Evolutionary conservation across 1,140 invertebrate genomes (phyloP), one percentile per base, ranked within the genome.

Genomic region (Augochlora pura): DNA sequence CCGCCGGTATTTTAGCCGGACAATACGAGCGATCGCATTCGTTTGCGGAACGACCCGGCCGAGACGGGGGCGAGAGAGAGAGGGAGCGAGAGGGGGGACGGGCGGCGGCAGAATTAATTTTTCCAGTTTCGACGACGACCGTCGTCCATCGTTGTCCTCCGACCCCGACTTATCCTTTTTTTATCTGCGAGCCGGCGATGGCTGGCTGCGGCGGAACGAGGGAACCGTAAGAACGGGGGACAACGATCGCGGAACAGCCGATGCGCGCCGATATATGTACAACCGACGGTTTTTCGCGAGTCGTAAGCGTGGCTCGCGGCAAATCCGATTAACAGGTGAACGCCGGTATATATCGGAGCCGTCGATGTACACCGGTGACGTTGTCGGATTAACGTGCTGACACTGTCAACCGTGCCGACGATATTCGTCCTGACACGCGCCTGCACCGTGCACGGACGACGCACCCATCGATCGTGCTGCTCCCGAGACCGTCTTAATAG

Each of bases 321-420:
- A 83, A 84, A 84, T 84, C 83, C 52, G 81, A 84, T 84, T 83
- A 84, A 83, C 64, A 76, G 65, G 73, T 68, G 73, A 42, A 59
- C 52, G 64, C 42, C 12, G 38, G 52, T 68, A 42, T 66, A 75
- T 66, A n/a, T n/a, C n/a, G n/a, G 42, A 25, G 52, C 23, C 59
- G 32, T 75, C 63, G 63, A 65, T 67, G 23, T n/a, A 49, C 52
- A 66, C 62, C 62, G 72, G 32, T 65, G 42, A 65, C 32, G 62
- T 16, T 66, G 42, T 74, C 72, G 46, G 72, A 74, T 74, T 74
- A 74, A 6, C 62, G n/a, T 46, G 62, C n/a, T 21, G 46, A 65
- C 62, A 32, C 46, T 65, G 32, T 65, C 54, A 57, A n/a, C 54
- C 18, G 54, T 0, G 21, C 54, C n/a, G 54, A 57, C 62, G 46